A percentile compares a stretch with the other conserved stretches of the same genome.
phyloP scores from a whole-genome alignment of 2,113 vertebrate species.

The Lamprologus sp. region DNA sequence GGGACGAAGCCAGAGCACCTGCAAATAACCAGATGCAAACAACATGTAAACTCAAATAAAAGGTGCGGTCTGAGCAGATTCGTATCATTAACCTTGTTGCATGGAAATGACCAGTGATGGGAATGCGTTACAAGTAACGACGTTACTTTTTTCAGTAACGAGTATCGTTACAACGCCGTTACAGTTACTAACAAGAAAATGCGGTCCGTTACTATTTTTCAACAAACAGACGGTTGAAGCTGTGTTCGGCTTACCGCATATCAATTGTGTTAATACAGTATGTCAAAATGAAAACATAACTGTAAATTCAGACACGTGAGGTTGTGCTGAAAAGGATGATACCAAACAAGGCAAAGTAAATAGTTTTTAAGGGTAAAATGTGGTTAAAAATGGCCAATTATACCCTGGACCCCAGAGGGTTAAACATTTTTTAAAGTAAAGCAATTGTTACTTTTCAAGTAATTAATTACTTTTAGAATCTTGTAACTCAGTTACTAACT shows the following conservation, averaged over 20 bases:
- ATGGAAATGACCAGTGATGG: rapidly evolving
- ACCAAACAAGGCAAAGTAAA: no score
- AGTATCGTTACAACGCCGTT: background rate
- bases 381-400: no score
- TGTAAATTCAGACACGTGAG: rapidly evolving
- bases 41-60: background rate
- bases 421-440: no score
- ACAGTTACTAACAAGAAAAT: background rate
- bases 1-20: background rate
- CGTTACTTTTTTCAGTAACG: background rate
- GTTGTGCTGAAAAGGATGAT: no score
- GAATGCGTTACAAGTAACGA: background rate
- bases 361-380: no score
- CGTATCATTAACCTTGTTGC: background rate
- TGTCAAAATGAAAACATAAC: no score
- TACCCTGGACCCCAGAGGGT: no score
- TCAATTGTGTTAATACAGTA: no score
- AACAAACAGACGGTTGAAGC: background rate
- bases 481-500: no score
- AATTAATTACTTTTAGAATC: no score
- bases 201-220: background rate
- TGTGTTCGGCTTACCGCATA: rapidly evolving
- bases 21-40: background rate
- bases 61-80: background rate
- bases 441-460: no score